phyloP scores from a whole-genome alignment of 2,888 invertebrate species.

The Notodonta dromedarius region DNA sequence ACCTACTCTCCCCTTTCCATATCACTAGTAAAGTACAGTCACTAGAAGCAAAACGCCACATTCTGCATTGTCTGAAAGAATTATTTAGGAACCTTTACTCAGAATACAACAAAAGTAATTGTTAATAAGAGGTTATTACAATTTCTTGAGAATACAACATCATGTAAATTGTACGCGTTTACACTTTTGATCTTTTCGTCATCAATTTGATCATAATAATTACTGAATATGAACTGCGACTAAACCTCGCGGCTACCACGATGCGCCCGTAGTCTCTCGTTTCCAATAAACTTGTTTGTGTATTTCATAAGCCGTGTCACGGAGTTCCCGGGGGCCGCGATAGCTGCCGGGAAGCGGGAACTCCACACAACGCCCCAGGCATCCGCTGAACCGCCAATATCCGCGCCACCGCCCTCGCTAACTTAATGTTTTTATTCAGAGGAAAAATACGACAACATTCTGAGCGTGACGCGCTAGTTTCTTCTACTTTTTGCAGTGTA shows the following conservation, averaged over 20 bases:
- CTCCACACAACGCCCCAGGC: slow-evolving; percentile 38
- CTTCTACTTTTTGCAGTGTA: background rate
- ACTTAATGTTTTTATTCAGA: slow-evolving; percentile 27
- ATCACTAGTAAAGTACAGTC: no score
- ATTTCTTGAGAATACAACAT: no score
- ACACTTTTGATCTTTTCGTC: no score
- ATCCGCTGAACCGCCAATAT: slow-evolving; percentile 47
- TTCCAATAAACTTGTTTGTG: slow-evolving; percentile 7
- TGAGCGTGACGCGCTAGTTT: background rate
- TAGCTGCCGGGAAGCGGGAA: slow-evolving; percentile 25
- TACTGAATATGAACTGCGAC: no score
- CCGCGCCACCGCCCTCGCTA: slow-evolving; percentile 39
- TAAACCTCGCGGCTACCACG: background rate
- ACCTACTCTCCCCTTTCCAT: no score
- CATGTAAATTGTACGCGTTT: no score
- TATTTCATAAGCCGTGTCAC: slow-evolving; percentile 27
- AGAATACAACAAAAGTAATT: no score
- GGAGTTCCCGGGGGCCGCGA: slow-evolving; percentile 18
- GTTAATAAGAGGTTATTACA: no score
- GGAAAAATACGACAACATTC: slow-evolving; percentile 16
- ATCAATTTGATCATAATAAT: no score
- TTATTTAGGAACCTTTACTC: no score
- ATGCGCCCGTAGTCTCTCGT: background rate
- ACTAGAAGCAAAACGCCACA: no score
- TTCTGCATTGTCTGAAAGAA: no score